A percentile compares a stretch with the other conserved stretches of the same genome.
Evolutionary conservation across 2,888 invertebrate genomes (phyloP).

Genomic region (Tenodera sinensis): DNA sequence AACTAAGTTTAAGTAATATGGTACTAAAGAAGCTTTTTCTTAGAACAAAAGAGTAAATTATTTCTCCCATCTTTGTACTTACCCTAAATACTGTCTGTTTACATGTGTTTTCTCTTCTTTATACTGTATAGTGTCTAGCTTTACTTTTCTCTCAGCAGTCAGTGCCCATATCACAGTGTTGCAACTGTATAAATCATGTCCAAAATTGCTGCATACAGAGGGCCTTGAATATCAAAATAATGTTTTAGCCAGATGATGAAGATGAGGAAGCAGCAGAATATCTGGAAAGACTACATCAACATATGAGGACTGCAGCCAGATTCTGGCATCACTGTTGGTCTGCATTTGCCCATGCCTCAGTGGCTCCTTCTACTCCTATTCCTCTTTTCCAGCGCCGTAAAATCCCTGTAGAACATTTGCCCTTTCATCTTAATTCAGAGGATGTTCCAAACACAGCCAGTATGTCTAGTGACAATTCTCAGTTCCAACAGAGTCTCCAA

Average conservation of each 20-base stretch:
- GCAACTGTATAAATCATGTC: background rate
- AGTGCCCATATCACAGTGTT: background rate
- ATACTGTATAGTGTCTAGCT: background rate
- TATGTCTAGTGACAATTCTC: background rate
- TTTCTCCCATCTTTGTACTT: too few species aligned
- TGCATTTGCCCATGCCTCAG: background rate
- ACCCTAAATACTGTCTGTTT: background rate
- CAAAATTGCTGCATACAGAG: background rate
- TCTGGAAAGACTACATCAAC: constrained; percentile 37
- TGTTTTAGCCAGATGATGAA: constrained; percentile 33
- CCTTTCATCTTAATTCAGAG: background rate
- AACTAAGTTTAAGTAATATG: too few species aligned
- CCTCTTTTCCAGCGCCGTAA: constrained; percentile 12
- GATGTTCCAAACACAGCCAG: background rate
- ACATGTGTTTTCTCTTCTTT: background rate
- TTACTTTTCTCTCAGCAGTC: background rate
- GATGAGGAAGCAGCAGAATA: constrained; percentile 38
- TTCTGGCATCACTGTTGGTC: constrained; percentile 35
- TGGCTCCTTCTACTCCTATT: background rate
- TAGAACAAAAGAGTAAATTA: too few species aligned
- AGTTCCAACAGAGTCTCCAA: background rate
- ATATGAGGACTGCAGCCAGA: constrained; percentile 34
- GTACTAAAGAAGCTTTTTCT: too few species aligned
- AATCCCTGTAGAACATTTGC: background rate
- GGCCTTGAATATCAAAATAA: background rate